Conservation (phyloP, 2,113 vertebrate genomes). For the Tragelaphus buxtoni region DNA sequence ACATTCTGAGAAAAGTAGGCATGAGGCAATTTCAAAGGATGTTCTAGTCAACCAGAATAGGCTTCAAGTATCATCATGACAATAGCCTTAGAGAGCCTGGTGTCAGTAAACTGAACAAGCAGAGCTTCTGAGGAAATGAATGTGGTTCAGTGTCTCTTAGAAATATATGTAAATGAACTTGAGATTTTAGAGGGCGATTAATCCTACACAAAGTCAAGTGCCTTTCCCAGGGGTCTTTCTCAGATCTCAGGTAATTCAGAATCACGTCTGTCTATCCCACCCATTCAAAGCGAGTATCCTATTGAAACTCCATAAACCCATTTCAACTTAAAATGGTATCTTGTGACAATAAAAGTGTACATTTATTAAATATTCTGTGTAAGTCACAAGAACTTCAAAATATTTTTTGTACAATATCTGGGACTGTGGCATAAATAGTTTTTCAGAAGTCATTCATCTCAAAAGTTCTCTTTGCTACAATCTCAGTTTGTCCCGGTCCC, state of each 20-base stretch:
- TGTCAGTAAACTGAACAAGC: slow-evolving; percentile 50
- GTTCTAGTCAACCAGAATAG: not conserved
- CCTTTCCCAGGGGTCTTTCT: slow-evolving; percentile 44
- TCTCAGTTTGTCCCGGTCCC: not conserved
- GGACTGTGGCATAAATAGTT: not conserved
- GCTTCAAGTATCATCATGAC: not conserved
- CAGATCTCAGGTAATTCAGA: slow-evolving; percentile 40
- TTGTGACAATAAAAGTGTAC: slow-evolving; percentile 25
- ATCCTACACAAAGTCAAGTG: slow-evolving; percentile 32
- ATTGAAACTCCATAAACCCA: slow-evolving; percentile 41
- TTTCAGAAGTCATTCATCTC: slow-evolving; percentile 2
- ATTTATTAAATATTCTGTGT: slow-evolving; percentile 40
- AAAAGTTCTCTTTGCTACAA: not conserved
- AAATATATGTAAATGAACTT: slow-evolving; percentile 60
- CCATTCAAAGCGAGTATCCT: slow-evolving; percentile 5
- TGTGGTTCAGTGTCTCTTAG: not conserved
- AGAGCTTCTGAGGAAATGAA: slow-evolving; percentile 16
- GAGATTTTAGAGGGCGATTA: slow-evolving; percentile 52
- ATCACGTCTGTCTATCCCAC: not conserved
- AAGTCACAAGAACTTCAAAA: slow-evolving; percentile 41
- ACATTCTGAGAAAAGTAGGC: slow-evolving; percentile 47
- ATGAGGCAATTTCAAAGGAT: slow-evolving; percentile 49
- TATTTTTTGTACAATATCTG: slow-evolving; percentile 22
- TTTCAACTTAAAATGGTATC: slow-evolving; percentile 47
- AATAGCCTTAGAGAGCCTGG: not conserved